phyloP scores from a whole-genome alignment of 2,888 invertebrate genomes.

The Drosophila pegasa region DNA sequence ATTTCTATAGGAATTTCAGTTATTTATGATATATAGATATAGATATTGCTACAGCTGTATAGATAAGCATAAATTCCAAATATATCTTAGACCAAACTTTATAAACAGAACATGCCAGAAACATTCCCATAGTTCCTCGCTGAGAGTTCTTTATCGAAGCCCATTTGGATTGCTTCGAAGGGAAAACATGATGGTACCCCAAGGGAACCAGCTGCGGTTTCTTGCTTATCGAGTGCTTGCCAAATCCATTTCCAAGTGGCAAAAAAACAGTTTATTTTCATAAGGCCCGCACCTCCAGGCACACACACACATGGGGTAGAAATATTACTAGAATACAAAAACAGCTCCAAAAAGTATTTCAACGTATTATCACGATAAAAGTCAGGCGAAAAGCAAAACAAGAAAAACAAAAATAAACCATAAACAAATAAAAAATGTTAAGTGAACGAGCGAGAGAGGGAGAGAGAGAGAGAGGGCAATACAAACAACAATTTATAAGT shows the following conservation, averaged over 20 bases:
- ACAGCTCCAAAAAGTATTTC: constrained; percentile 45
- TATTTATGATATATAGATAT: not conserved
- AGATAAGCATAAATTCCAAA: not conserved
- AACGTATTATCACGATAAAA: constrained; percentile 37
- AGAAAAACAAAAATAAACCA: constrained; percentile 23
- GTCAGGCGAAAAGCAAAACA: constrained; percentile 13
- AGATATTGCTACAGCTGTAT: not conserved
- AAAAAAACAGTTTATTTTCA: constrained; percentile 43
- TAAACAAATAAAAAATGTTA: constrained; percentile 45
- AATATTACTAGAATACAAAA: constrained; percentile 12
- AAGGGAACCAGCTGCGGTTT: constrained; percentile 41
- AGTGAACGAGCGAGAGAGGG: constrained; percentile 1
- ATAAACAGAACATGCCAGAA: not conserved
- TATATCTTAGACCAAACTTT: not conserved
- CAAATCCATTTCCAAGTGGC: constrained; percentile 28
- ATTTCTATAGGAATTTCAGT: not conserved
- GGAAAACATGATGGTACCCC: constrained; percentile 7
- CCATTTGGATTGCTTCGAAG: not conserved
- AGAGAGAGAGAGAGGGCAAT: constrained; percentile 12
- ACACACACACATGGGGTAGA: not conserved
- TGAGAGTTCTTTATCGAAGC: constrained; percentile 1
- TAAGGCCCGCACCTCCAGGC: constrained; percentile 28
- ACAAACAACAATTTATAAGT: constrained; percentile 68
- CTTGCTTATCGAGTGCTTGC: constrained; percentile 33
- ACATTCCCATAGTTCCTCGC: not conserved